Evolutionary conservation across 1,140 invertebrate genomes (phyloP).

Genomic region (Drosophila athabasca): DNA sequence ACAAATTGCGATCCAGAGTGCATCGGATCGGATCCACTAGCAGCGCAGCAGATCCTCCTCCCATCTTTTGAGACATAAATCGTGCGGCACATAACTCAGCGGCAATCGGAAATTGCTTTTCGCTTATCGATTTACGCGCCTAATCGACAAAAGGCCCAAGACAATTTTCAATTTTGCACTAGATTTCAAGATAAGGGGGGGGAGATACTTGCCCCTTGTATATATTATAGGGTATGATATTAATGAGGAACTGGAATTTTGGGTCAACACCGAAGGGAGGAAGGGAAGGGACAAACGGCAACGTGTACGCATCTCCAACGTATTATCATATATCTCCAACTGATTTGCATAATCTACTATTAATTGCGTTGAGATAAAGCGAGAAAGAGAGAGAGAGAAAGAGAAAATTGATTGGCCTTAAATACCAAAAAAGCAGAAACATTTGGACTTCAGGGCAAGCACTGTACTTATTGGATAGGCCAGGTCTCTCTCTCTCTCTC

Average conservation of each 20-base stretch:
- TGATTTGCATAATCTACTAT: constrained; percentile 81
- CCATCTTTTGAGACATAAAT: constrained; percentile 54
- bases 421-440: constrained; percentile 65
- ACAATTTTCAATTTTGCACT: constrained; percentile 73
- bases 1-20: constrained; percentile 53
- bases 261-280: constrained; percentile 11
- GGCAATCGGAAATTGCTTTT: constrained; percentile 79
- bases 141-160: constrained; percentile 64
- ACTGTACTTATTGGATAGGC: constrained; percentile 18
- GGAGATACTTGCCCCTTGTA: background rate
- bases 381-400: constrained; percentile 22
- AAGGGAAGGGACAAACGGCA: constrained; percentile 37
- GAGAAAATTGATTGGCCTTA: constrained; percentile 34
- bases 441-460: constrained; percentile 60
- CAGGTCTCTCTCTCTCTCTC: background rate
- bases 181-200: constrained; percentile 4
- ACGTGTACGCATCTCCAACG: constrained; percentile 16
- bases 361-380: constrained; percentile 71
- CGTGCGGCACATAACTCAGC: constrained; percentile 72
- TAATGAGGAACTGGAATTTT: constrained; percentile 35
- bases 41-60: constrained; percentile 3
- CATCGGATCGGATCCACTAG: too few relatives aligned
- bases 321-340: constrained; percentile 47
- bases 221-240: background rate
- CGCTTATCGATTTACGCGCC: constrained; percentile 76